These are phyloP conservation scores for Blastobasis adustella DNA, from an alignment of 2,888 invertebrate genomes.

Conservation along the genomic window DNA sequence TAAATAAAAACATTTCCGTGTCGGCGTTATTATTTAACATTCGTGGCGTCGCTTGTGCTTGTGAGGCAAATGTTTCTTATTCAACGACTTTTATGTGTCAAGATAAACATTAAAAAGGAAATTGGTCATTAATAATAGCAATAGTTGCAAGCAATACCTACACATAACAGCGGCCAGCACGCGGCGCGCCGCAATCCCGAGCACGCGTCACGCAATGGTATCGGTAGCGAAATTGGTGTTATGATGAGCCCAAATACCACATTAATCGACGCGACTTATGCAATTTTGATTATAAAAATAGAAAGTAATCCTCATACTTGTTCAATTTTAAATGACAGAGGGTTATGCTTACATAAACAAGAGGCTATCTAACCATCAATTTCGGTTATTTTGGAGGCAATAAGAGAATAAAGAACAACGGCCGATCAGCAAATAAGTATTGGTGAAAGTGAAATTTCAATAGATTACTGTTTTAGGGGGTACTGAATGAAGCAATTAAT, in stretches of 20 bases:
- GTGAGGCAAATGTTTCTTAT: no score
- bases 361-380: constrained; percentile 41
- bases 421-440: constrained; percentile 32
- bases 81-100: no score
- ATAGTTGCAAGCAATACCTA: no score
- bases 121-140: no score
- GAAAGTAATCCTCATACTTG: constrained; percentile 1
- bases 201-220: neutral
- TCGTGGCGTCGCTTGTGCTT: no score
- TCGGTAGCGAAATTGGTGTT: neutral
- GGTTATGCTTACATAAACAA: constrained; percentile 55
- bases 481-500: constrained; percentile 56
- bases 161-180: no score
- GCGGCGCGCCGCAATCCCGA: no score
- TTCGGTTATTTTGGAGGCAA: constrained; percentile 45
- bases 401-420: constrained; percentile 32
- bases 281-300: constrained; percentile 1
- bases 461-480: constrained; percentile 49
- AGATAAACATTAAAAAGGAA: no score
- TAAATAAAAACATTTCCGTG: no score
- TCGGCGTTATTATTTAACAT: no score
- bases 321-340: constrained; percentile 27
- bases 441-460: constrained; percentile 65
- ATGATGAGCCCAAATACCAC: constrained; percentile 12
- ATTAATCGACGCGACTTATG: constrained; percentile 2